Percentiles rank a stretch among this genome's conserved stretches.
phyloP scores from a whole-genome alignment of 2,888 invertebrate genomes.

The Tanytarsus gracilentus region DNA sequence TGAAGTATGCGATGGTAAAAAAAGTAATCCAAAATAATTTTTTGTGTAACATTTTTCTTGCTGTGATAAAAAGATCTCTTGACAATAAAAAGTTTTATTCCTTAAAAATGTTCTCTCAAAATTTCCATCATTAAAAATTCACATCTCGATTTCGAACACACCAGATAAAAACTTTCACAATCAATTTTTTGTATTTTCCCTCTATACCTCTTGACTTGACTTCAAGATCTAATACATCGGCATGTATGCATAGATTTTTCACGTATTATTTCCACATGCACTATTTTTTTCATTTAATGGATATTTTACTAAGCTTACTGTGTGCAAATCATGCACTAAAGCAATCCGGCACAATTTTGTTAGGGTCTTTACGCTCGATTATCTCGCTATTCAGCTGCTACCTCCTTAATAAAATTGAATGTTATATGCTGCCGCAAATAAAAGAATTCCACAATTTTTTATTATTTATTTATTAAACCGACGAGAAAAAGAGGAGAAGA shows the following conservation, averaged over 20 bases:
- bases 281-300: too few relatives aligned
- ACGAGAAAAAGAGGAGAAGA: neutral
- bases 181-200: neutral
- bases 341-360: too few relatives aligned
- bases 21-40: conserved; percentile 28
- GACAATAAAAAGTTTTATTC: neutral
- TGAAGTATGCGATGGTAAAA: conserved; percentile 21
- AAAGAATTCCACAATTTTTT: too few relatives aligned
- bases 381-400: too few relatives aligned
- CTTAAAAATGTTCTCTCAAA: neutral
- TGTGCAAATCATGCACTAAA: too few relatives aligned
- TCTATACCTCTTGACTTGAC: neutral
- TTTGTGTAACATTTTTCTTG: conserved; percentile 20
- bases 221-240: too few relatives aligned
- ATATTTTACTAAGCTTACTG: too few relatives aligned
- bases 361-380: too few relatives aligned
- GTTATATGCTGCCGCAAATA: too few relatives aligned
- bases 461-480: neutral
- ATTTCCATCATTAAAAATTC: neutral
- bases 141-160: neutral
- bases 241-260: too few relatives aligned
- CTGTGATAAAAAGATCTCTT: neutral
- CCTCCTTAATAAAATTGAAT: too few relatives aligned
- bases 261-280: too few relatives aligned
- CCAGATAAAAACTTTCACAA: conserved; percentile 10